Base-by-base conservation (phyloP, 2,888 invertebrate genomes). In the Mimas tiliae region DNA sequence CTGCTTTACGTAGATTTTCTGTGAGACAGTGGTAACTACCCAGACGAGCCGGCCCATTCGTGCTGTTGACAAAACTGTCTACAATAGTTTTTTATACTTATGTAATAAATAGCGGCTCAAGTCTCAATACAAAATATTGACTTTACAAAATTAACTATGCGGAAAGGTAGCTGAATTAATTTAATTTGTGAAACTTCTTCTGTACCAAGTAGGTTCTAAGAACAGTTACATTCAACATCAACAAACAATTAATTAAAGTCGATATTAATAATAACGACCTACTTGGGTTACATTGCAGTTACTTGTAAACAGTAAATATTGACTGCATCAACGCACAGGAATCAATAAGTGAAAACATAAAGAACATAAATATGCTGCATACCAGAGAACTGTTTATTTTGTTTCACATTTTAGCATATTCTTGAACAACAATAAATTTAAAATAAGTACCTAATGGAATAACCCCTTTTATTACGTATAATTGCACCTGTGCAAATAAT, bases 231-330 rank as follows among this genome's bases (percentile, higher is more conserved):
- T 53, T 53, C 6, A 33, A 21, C 12, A 58, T 12, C 11, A 58
- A 58, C 8, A 58, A 34, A 38, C 58, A 58, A 55, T 55, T 55
- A 58, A 58, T 58, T 58, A 42, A 11, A 42, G 58, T 11, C 19
- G 11, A n/a, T 8, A 53, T 38, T 42, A 38, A 58, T 58, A 19
- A 38, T 58, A 58, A 38, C 11, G 16, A 42, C 12, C 19, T 58
- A 58, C 45, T 45, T 45, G 45, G 8, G 14, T 42, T 19, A 42
- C 12, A 7, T 38, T 19, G 12, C 6, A 16, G 12, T 42, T 16
- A 19, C 12, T 58, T 19, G 9, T 38, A 58, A 58, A 58, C 58
- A 58, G 19, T 58, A 58, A 58, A 58, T 58, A 58, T 58, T 58
- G 38, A 21, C 58, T 12, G 12, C 42, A 19, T 12, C 19, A 21